Conservation (phyloP, 37 sponge, comb jelly and placozoan species). For the Axinella damicornis region DNA sequence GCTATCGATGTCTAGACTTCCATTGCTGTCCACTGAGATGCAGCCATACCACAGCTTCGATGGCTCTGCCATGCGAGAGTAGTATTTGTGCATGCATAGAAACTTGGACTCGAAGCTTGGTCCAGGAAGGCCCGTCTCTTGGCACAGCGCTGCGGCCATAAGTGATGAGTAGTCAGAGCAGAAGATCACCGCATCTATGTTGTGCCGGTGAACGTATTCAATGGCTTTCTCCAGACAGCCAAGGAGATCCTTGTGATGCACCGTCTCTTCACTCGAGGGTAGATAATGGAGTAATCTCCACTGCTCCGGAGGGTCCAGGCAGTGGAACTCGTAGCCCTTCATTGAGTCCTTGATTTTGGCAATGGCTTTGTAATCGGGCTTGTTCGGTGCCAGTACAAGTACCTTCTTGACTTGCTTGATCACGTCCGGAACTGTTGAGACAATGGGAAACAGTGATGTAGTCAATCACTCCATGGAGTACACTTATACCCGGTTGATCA, state of each 20-base stretch:
- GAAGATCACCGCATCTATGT: slow-evolving; percentile 10
- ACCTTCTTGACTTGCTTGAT: not conserved
- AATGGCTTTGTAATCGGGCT: not conserved
- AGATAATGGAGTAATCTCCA: too few relatives aligned
- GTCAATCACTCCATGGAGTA: too few relatives aligned
- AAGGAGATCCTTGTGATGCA: not conserved
- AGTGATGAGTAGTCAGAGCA: slow-evolving; percentile 7
- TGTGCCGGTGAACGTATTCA: slow-evolving; percentile 20
- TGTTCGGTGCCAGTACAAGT: not conserved
- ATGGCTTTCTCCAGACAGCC: slow-evolving; percentile 20
- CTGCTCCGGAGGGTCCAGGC: too few relatives aligned
- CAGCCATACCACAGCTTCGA: slow-evolving; percentile 28
- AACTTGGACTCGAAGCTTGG: slow-evolving; percentile 21
- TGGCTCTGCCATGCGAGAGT: slow-evolving; percentile 16
- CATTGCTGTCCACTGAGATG: not conserved
- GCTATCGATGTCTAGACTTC: too few relatives aligned
- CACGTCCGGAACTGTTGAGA: not conserved
- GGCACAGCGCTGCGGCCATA: not conserved
- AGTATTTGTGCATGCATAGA: slow-evolving; percentile 31
- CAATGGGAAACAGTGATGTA: not conserved
- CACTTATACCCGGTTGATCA: too few relatives aligned
- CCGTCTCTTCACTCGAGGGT: too few relatives aligned
- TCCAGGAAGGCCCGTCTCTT: slow-evolving; percentile 9
- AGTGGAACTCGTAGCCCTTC: too few relatives aligned
- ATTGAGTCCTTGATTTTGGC: too few relatives aligned